Evolutionary conservation across 2,888 invertebrate genomes (phyloP).

Genomic region (Muscina levida): DNA sequence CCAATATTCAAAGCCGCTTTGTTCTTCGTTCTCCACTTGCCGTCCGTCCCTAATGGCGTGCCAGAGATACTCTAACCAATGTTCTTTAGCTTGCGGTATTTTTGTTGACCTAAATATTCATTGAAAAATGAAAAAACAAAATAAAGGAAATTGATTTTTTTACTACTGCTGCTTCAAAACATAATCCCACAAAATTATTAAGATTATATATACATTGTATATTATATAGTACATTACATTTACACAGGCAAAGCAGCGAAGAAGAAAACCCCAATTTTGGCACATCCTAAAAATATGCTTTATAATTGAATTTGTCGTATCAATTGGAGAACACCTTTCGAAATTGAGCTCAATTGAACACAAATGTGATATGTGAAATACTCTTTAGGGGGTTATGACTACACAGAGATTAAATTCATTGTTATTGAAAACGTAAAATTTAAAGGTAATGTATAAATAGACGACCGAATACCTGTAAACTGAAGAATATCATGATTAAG

Average conservation of each 20-base stretch:
- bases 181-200: no score
- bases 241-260: no score
- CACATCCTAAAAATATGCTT: background rate
- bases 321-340: background rate
- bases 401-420: no score
- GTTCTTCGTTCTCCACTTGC: no score
- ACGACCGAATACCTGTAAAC: constrained; percentile 46
- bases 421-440: no score
- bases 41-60: no score
- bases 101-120: constrained; percentile 73
- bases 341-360: background rate
- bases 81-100: background rate
- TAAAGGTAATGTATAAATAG: no score
- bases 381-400: background rate
- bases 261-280: background rate
- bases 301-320: background rate
- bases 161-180: background rate
- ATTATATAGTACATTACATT: no score
- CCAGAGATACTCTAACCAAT: no score
- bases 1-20: no score
- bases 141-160: constrained; percentile 72
- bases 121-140: constrained; percentile 68
- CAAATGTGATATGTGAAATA: background rate
- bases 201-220: no score
- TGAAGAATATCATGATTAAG: no score